Conservation (phyloP, 2,888 invertebrate genomes). For the Nineta flava region DNA sequence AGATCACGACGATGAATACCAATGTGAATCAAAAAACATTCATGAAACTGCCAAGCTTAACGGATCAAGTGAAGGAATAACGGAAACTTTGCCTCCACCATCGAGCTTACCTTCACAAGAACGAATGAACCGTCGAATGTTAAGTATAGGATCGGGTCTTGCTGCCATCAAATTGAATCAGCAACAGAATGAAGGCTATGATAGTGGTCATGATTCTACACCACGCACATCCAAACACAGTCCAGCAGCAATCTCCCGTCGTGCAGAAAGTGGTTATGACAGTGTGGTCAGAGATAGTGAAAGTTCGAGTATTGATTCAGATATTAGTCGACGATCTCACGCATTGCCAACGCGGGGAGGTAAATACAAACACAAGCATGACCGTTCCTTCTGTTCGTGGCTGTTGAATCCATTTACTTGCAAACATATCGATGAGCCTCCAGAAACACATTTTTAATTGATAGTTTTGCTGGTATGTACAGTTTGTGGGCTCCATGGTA, state of each 20-base stretch:
- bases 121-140: slow-evolving; percentile 42
- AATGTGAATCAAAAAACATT: slow-evolving; percentile 23
- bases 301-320: slow-evolving; percentile 72
- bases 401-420: slow-evolving; percentile 60
- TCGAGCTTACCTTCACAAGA: slow-evolving; percentile 45
- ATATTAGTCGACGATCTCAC: slow-evolving; percentile 33
- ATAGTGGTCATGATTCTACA: slow-evolving; percentile 72
- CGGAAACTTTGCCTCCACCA: slow-evolving; percentile 29
- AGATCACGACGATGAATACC: slow-evolving; percentile 26
- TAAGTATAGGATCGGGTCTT: slow-evolving; percentile 45
- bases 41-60: slow-evolving; percentile 10
- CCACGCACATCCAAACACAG: slow-evolving; percentile 70
- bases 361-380: slow-evolving; percentile 49
- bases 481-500: slow-evolving; percentile 2
- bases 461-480: slow-evolving; percentile 6
- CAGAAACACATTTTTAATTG: slow-evolving; percentile 28
- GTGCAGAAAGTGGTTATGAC: slow-evolving; percentile 83
- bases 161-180: slow-evolving; percentile 38
- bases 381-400: slow-evolving; percentile 60
- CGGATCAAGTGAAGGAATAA: slow-evolving; percentile 10
- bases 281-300: slow-evolving; percentile 80
- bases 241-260: slow-evolving; percentile 57
- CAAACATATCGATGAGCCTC: slow-evolving; percentile 50
- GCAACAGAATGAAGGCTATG: slow-evolving; percentile 51
- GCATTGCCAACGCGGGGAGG: slow-evolving; percentile 25